A percentile compares a stretch with the other conserved stretches of the same genome.
Conservation (phyloP, 2,888 invertebrate species). For the Chaetogeoica ovagalla region DNA sequence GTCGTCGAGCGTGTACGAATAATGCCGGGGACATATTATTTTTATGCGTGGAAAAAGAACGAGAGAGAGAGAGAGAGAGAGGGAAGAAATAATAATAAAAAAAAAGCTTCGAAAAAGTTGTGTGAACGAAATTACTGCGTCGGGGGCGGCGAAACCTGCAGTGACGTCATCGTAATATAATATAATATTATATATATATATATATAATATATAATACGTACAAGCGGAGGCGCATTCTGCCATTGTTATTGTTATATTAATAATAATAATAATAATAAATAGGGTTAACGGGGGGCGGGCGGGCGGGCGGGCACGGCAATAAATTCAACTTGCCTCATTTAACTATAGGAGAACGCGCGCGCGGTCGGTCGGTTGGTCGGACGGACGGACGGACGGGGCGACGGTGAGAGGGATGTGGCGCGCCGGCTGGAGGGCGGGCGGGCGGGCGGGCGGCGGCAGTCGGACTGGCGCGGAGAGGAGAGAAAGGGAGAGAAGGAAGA, state of each 20-base stretch:
- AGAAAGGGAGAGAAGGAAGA: conserved; percentile 7
- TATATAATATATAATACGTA: too few species aligned
- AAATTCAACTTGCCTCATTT: conserved; percentile 53
- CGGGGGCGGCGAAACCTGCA: conserved; percentile 15
- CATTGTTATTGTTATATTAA: conserved; percentile 53
- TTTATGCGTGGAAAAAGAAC: too few species aligned
- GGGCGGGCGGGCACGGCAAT: conserved; percentile 35
- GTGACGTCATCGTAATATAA: conserved; percentile 19
- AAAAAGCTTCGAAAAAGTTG: conserved; percentile 51
- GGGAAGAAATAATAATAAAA: not conserved
- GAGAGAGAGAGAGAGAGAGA: not conserved
- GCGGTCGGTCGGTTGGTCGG: not conserved
- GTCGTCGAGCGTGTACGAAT: too few species aligned
- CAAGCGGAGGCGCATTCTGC: conserved; percentile 44
- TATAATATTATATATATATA: too few species aligned
- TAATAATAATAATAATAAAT: conserved; percentile 53
- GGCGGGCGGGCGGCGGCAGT: too few species aligned
- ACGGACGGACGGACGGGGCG: not conserved
- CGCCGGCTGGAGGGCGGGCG: too few species aligned
- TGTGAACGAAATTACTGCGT: conserved; percentile 47
- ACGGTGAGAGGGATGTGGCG: not conserved
- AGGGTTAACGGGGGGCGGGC: conserved; percentile 41
- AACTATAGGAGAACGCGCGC: conserved; percentile 30
- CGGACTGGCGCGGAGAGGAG: not conserved
- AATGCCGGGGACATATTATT: too few species aligned